Conservation (phyloP, 1,140 invertebrate genomes). For the Pomacea maculata region DNA sequence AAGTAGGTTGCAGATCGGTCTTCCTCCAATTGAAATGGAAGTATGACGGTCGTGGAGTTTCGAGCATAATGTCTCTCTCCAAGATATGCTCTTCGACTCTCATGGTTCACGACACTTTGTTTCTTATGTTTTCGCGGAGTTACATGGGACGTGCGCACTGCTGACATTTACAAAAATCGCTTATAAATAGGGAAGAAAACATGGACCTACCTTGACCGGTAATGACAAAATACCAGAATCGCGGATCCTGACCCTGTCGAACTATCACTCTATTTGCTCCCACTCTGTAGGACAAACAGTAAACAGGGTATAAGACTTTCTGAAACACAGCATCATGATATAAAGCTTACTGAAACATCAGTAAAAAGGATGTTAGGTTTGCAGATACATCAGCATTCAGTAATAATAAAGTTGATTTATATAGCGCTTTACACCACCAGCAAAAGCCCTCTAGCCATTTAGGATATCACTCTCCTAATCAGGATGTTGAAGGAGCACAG, state of each 20-base stretch:
- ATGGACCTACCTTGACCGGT: slow-evolving; percentile 9
- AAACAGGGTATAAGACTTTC: background rate
- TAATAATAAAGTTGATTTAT: too few relatives aligned
- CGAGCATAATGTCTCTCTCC: too few relatives aligned
- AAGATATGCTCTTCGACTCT: too few relatives aligned
- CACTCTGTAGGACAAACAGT: slow-evolving; percentile 1
- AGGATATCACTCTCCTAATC: background rate
- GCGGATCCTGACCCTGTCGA: slow-evolving; percentile 6
- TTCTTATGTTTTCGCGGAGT: too few relatives aligned
- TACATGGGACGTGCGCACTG: too few relatives aligned
- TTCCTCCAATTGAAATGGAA: too few relatives aligned
- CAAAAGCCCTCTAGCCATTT: background rate
- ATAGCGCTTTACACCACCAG: background rate
- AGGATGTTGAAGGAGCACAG: background rate
- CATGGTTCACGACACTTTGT: too few relatives aligned
- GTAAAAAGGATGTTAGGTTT: background rate
- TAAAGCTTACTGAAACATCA: background rate
- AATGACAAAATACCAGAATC: slow-evolving; percentile 14
- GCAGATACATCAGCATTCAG: background rate
- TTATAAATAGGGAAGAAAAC: too few relatives aligned
- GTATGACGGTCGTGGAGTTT: too few relatives aligned
- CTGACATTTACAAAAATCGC: too few relatives aligned
- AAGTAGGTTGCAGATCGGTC: too few relatives aligned
- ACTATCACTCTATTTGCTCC: slow-evolving; percentile 2
- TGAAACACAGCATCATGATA: background rate